phyloP scores from a whole-genome alignment of 2,113 vertebrate species.

The Menidia beryllina region DNA sequence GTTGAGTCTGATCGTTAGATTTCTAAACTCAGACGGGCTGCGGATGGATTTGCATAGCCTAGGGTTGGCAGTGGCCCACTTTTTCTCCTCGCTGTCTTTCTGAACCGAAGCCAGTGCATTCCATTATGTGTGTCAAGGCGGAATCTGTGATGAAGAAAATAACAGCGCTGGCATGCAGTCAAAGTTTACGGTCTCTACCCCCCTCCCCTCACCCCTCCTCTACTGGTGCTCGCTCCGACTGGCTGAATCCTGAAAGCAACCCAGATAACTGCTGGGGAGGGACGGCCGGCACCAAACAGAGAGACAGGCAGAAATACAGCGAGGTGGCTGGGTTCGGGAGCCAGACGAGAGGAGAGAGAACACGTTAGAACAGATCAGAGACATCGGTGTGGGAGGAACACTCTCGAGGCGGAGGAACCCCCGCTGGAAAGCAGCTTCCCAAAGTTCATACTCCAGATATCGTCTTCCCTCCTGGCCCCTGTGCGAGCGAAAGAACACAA shows the following conservation, averaged over 20 bases:
- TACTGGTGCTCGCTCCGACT: conserved; percentile 46
- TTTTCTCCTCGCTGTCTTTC: conserved; percentile 70
- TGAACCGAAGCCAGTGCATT: conserved; percentile 76
- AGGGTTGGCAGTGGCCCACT: conserved; percentile 79
- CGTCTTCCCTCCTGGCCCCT: conserved; percentile 4
- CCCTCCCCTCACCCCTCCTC: conserved; percentile 12
- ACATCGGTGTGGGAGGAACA: conserved; percentile 19
- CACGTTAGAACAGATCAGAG: conserved; percentile 26
- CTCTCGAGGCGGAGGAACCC: conserved; percentile 19
- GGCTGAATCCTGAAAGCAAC: conserved; percentile 56
- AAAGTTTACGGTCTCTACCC: conserved; percentile 52
- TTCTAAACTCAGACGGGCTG: conserved; percentile 72
- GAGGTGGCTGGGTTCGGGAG: neutral
- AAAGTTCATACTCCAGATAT: conserved; percentile 28
- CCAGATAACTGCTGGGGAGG: conserved; percentile 54
- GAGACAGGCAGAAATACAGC: conserved; percentile 25
- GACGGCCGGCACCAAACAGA: conserved; percentile 18
- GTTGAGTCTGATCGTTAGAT: conserved; percentile 75
- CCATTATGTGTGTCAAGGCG: conserved; percentile 80
- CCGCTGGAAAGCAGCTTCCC: conserved; percentile 31
- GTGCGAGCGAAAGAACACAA: conserved; percentile 12
- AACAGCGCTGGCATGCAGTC: conserved; percentile 70
- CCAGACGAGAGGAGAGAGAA: conserved; percentile 18
- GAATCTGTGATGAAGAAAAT: conserved; percentile 78
- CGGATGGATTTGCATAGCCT: conserved; percentile 80